phyloP scores from a whole-genome alignment of 1,140 invertebrate species.

The Copidosoma floridanum region DNA sequence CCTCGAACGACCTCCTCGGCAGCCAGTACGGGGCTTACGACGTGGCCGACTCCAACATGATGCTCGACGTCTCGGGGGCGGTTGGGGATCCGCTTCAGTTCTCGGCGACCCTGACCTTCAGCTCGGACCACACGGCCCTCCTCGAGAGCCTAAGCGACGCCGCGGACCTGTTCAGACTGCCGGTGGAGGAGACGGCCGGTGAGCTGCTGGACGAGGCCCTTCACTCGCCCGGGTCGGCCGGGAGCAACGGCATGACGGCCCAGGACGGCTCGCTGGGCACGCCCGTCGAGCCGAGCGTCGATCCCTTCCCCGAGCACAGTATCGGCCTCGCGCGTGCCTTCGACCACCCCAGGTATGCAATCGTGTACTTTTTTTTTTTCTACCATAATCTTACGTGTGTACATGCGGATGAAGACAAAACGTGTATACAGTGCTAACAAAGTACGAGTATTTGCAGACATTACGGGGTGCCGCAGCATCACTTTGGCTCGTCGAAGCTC shows the following conservation, averaged over 20 bases:
- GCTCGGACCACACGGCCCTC: slow-evolving; percentile 68
- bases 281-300: slow-evolving; percentile 66
- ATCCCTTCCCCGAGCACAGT: slow-evolving; percentile 69
- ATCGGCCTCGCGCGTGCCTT: slow-evolving; percentile 52
- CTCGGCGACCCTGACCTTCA: slow-evolving; percentile 76
- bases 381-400: too few relatives aligned
- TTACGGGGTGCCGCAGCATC: slow-evolving; percentile 50
- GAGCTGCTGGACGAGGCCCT: slow-evolving; percentile 61
- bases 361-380: too few relatives aligned
- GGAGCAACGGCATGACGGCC: slow-evolving; percentile 57
- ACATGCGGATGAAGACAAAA: too few relatives aligned
- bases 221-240: slow-evolving; percentile 51
- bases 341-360: slow-evolving; percentile 49
- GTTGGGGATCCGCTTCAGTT: slow-evolving; percentile 79
- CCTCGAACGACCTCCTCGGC: slow-evolving; percentile 59
- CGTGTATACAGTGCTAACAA: too few relatives aligned
- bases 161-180: slow-evolving; percentile 74
- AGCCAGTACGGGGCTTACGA: slow-evolving; percentile 69
- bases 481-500: slow-evolving; percentile 43
- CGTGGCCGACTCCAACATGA: slow-evolving; percentile 71
- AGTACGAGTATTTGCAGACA: slow-evolving; percentile 43
- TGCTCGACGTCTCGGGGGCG: slow-evolving; percentile 72
- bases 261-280: slow-evolving; percentile 64
- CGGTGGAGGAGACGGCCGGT: slow-evolving; percentile 62
- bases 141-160: slow-evolving; percentile 71